These are phyloP conservation scores for Sylvicapra grimmia DNA, from an alignment of 2,113 vertebrate genomes.

Conservation along the genomic window DNA sequence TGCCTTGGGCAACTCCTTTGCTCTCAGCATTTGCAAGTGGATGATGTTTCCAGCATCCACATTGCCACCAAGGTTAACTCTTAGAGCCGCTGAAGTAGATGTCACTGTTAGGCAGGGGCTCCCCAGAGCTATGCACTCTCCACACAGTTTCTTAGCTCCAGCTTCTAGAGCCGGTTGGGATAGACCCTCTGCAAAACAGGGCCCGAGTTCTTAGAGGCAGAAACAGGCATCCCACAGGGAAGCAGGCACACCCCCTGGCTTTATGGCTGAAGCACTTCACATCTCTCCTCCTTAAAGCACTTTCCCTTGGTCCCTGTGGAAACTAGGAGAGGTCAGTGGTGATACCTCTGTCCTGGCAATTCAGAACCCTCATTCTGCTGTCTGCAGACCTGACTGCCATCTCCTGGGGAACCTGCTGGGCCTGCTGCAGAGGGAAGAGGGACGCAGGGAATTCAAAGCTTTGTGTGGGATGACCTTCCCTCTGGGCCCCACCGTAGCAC, in stretches of 20 bases:
- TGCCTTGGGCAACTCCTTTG: neutral
- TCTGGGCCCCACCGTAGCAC: neutral
- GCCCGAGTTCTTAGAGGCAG: neutral
- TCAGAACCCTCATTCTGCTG: neutral
- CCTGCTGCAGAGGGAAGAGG: neutral
- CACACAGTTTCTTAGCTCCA: neutral
- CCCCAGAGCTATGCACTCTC: neutral
- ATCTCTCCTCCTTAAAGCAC: neutral
- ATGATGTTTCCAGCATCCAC: neutral
- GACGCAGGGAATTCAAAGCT: rapidly evolving
- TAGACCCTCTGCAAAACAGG: too few species aligned
- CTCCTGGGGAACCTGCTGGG: neutral
- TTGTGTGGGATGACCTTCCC: neutral
- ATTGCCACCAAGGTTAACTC: neutral
- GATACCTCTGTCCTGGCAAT: neutral
- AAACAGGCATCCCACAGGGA: neutral
- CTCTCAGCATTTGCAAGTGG: neutral
- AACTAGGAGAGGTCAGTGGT: too few species aligned
- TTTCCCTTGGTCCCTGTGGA: neutral
- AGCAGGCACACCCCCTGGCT: rapidly evolving
- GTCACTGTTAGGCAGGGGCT: neutral
- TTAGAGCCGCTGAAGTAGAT: too few species aligned
- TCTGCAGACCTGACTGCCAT: neutral
- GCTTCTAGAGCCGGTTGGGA: neutral
- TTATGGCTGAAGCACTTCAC: rapidly evolving